These are phyloP conservation scores for Folsomia manolachei DNA, from an alignment of 2,888 invertebrate species.

Conservation along the genomic window DNA sequence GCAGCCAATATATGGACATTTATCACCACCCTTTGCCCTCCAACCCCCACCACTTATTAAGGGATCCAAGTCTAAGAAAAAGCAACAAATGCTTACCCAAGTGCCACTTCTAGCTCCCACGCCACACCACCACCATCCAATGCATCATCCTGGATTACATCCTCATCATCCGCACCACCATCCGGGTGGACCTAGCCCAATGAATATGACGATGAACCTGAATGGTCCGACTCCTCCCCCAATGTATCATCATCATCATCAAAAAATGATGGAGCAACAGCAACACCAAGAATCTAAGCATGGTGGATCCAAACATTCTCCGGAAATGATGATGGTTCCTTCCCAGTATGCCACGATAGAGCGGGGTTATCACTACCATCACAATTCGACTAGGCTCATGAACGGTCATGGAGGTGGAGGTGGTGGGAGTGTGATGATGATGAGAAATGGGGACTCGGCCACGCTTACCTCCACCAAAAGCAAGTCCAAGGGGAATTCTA, in stretches of 20 bases:
- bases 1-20: conserved; percentile 50
- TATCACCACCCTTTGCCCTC: conserved; percentile 52
- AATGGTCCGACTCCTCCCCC: background rate
- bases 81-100: conserved; percentile 42
- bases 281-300: too few species aligned
- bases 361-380: conserved; percentile 49
- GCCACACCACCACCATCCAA: conserved; percentile 49
- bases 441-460: conserved; percentile 48
- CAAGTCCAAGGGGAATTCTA: conserved; percentile 48
- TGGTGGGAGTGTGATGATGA: conserved; percentile 15
- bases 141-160: conserved; percentile 27
- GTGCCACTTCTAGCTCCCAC: conserved; percentile 49
- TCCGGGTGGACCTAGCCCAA: too few species aligned
- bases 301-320: conserved; percentile 35
- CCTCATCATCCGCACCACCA: conserved; percentile 34
- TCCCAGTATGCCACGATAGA: conserved; percentile 51
- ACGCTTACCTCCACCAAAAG: conserved; percentile 50
- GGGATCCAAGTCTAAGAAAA: conserved; percentile 44
- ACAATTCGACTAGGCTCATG: conserved; percentile 22
- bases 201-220: too few species aligned
- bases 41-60: conserved; percentile 47
- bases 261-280: conserved; percentile 33
- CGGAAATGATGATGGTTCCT: conserved; percentile 44
- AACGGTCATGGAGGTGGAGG: conserved; percentile 24
- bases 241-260: conserved; percentile 45